phyloP scores from a whole-genome alignment of 2,797 vertebrate species.

The Dallia pectoralis region DNA sequence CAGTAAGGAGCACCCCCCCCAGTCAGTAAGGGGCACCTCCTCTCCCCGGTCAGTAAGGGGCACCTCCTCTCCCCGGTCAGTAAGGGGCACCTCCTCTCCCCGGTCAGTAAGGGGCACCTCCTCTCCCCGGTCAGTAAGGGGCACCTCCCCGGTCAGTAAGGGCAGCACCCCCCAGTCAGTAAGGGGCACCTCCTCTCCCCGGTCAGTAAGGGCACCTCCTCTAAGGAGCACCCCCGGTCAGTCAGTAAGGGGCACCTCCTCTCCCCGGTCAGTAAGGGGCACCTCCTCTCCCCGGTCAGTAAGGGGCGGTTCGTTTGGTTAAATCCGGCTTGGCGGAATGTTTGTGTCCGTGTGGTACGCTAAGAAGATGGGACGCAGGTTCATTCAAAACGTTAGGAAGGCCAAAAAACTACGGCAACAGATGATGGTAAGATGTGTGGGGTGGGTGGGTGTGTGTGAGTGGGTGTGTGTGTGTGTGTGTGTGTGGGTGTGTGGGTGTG shows the following conservation, averaged over 20 bases:
- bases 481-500: background rate
- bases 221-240: too few species aligned
- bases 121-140: background rate
- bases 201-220: background rate
- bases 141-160: too few species aligned
- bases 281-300: background rate
- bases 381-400: slow-evolving; percentile 60
- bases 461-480: background rate
- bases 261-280: too few species aligned
- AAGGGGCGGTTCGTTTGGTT: slow-evolving; percentile 1
- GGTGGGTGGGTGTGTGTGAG: background rate
- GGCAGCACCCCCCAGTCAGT: background rate
- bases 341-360: slow-evolving; percentile 71
- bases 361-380: slow-evolving; percentile 61
- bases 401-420: slow-evolving; percentile 52
- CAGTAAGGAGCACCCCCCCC: too few species aligned
- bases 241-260: background rate
- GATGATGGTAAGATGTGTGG: slow-evolving; percentile 44
- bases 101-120: background rate
- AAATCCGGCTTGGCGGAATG: slow-evolving; percentile 44
- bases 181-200: too few species aligned
- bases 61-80: background rate
- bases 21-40: background rate
- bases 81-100: too few species aligned
- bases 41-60: background rate